Base-by-base conservation (phyloP, 2,113 vertebrate species). In the Apaloderma vittatum region DNA sequence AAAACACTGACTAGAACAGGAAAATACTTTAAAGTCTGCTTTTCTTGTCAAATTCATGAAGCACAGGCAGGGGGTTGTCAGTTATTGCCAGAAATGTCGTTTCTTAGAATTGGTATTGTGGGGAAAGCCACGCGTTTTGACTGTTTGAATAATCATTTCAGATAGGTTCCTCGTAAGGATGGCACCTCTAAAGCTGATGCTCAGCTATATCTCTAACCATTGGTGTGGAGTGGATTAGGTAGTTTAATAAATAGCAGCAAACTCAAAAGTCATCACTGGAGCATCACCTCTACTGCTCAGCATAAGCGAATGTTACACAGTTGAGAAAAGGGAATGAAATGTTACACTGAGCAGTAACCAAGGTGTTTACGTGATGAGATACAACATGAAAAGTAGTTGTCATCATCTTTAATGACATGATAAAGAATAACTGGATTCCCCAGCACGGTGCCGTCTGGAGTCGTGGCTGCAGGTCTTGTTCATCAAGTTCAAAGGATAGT, bases 1-100 rank as follows among this genome's bases (percentile, higher is more conserved):
- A 95, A 97, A 95, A 93, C 92, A 90, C 68, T 36, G 62, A 85
- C 86, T 94, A 46, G 88, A 81, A 92, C 76, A 95, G 76, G 73
- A 77, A 90, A 88, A 84, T 80, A 92, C 79, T 96, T 96, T 74
- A 80, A 97, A 95, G 92, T 55, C 90, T 93, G 76, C 76, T 94
- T 90, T 90, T 97, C 90, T 88, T 94, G 92, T 90, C 92, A 96
- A 86, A 93, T 92, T 90, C 83, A 65, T 88, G 76, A 94, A 75
- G 94, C 83, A 68, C 80, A 91, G 90, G 88, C 86, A 93, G 94
- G 94, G 82, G 76, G 76, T 91, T 94, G 92, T 95, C 93, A 95
- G 75, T 93, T 96, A 94, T 59, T 86, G 71, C 51, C 65, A 82
- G 94, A 87, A 87, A 86, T 78, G 66, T 89, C 79, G 32, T 81